Evolutionary conservation across 2,888 invertebrate genomes (phyloP), one percentile per base, ranked within the genome.

Genomic region (Panzeria rudis): DNA sequence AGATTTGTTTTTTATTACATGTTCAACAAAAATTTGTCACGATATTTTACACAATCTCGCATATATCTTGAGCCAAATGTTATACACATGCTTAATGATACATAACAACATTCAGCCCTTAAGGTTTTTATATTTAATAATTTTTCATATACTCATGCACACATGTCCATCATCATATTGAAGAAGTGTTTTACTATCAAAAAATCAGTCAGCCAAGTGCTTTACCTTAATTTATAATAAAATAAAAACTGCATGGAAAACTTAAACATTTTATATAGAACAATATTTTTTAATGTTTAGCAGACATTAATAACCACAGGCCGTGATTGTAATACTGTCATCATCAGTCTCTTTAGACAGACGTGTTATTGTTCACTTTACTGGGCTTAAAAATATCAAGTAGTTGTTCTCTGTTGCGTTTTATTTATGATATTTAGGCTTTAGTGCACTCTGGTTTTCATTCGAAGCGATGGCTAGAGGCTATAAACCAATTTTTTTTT

Each of bases 121-220:
- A 61, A 61, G 78, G 61, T 50, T 78, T 69, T 52, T 52, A 62
- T 41, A 61, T 61, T 32, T 32, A 76, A 54, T 64, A 54, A 15
- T 54, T 54, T 66, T 44, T 54, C 17, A 52, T 62, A 25, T 11
- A 15, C 23, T 50, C 35, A 41, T 32, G 20, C 8, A 20, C 23
- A 66, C 77, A 77, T 52, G 72, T 35, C 71, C 64, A 64, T 77
- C 76, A 47, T 71, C 77, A 66, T 71, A 62, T 47, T 78, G 17
- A 50, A 82, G 64, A 76, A 83, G 83, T 66, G 75, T 62, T 62
- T 68, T 38, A 44, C 52, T 23, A 61, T 35, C 44, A 71, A 17
- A 54, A 52, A 25, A 17, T 62, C 32, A 47, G 41, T 32, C 62
- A 44, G 32, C n/a, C 64, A 64, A 47, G 32, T 44, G 20, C 11